These are phyloP conservation scores for Eulithis prunata DNA, from an alignment of 2,888 invertebrate genomes.

Conservation along the genomic window DNA sequence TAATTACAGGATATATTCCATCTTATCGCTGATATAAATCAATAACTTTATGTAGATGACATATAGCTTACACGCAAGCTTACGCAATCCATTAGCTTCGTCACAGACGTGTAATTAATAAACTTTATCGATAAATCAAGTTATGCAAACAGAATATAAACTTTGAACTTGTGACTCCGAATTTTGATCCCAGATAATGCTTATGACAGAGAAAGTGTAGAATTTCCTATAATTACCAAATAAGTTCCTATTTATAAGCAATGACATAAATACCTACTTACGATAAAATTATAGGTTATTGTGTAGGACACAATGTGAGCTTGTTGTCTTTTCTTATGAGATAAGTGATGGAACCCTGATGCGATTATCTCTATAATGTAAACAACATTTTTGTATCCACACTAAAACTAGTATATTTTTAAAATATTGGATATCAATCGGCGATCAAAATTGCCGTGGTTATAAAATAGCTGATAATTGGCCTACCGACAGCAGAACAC, in stretches of 20 bases:
- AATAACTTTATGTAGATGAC: slow-evolving; percentile 17
- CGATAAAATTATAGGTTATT: too few species aligned
- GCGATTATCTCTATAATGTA: too few species aligned
- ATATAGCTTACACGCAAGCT: slow-evolving; percentile 20
- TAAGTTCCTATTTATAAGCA: too few species aligned
- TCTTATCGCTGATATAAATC: slow-evolving; percentile 17
- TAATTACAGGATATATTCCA: background rate
- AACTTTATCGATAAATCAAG: slow-evolving; percentile 48
- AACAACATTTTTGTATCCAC: too few species aligned
- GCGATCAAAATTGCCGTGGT: background rate
- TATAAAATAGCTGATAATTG: too few species aligned
- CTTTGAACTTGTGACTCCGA: slow-evolving; percentile 19
- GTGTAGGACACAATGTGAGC: too few species aligned
- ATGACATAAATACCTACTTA: too few species aligned
- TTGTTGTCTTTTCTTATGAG: too few species aligned
- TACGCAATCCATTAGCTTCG: slow-evolving; percentile 29
- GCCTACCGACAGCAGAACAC: slow-evolving; percentile 20
- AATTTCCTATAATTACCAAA: background rate
- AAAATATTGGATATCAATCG: background rate
- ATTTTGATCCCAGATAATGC: slow-evolving; percentile 11
- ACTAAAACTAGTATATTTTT: too few species aligned
- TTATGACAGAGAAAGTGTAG: slow-evolving; percentile 1
- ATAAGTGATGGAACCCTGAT: too few species aligned
- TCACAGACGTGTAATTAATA: slow-evolving; percentile 46
- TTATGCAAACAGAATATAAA: slow-evolving; percentile 35